Evolutionary conservation across 2,888 invertebrate species (phyloP).

Genomic region (Clitarchus hookeri): DNA sequence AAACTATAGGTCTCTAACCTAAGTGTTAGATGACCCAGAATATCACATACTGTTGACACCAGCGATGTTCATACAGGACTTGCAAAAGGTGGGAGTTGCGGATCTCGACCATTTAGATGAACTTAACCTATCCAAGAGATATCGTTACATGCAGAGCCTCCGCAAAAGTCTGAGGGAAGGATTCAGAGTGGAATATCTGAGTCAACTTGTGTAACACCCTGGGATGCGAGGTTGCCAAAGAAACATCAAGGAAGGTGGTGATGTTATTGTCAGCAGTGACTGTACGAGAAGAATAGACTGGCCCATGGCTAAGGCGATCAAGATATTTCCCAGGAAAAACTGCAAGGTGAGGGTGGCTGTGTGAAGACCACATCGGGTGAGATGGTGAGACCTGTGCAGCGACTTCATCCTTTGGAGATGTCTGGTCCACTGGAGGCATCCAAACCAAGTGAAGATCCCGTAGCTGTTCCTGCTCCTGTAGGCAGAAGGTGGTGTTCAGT

Average conservation of each 20-base stretch:
- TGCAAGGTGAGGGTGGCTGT: no score
- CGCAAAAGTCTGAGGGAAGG: neutral
- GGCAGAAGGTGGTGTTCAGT: no score
- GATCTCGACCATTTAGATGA: neutral
- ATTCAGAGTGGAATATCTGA: neutral
- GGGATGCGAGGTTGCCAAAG: neutral
- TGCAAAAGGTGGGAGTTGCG: neutral
- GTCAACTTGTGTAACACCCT: neutral
- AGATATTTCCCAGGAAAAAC: no score
- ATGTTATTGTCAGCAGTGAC: neutral
- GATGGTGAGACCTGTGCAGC: no score
- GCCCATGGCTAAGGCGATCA: no score
- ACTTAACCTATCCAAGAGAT: neutral
- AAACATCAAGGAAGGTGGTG: neutral
- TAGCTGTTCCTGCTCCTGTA: no score
- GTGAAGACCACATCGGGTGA: no score
- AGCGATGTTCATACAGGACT: neutral
- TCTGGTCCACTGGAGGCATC: no score
- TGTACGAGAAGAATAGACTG: no score
- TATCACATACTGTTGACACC: conserved; percentile 31
- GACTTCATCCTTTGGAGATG: no score
- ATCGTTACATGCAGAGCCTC: neutral
- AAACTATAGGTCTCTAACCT: conserved; percentile 51
- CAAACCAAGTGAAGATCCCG: no score
- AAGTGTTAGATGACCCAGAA: conserved; percentile 43